Base-by-base conservation (phyloP, 2,113 vertebrate species). In the Microtus pennsylvanicus region DNA sequence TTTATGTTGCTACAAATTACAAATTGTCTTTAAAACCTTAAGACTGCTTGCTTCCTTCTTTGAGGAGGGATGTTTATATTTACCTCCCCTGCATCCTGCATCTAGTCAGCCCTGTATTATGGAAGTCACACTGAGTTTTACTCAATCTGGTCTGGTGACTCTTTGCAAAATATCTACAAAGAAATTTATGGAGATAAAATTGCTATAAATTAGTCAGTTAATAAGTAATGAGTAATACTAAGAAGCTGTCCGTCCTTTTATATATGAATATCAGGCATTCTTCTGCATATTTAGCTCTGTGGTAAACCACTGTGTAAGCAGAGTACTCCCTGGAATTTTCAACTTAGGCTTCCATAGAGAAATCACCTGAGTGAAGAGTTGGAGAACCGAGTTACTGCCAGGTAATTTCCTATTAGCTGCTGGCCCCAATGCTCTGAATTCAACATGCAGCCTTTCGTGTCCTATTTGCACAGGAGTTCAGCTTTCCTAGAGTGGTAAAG, bases 1-100 rank as follows among this genome's bases (percentile, higher is more conserved):
- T 95, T 94, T 42, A 65, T 85, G 58, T n/a, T 90, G 83, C 65
- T 93, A 85, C 52, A 96, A 94, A 94, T 70, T 76, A 65, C 94
- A 78, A 87, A 70, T 92, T 93, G 0, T 38, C 86, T 91, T 90
- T 61, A 94, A 2, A 85, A 58, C 90, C 65, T 90, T 69, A 87
- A 93, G 74, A 69, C 38, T 63, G n/a, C 42, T 69, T 96, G 65
- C 0, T 35, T 97, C 52, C 94, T 94, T 94, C 50, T 87, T 93
- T 38, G 19, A 65, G 69, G 5, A 38, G 33, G 0, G 42, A 83
- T 58, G 1, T 58, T 45, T 0, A 16, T 77, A 52, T 92, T 65
- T 50, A 74, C 82, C 87, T 87, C n/a, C 28, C 35, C 81, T 0
- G 75, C 82, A 70, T 52, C 47, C 16, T 28, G 52, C 94, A 92